phyloP scores from a whole-genome alignment of 1,140 invertebrate genomes.

The Ganaspis sp. region DNA sequence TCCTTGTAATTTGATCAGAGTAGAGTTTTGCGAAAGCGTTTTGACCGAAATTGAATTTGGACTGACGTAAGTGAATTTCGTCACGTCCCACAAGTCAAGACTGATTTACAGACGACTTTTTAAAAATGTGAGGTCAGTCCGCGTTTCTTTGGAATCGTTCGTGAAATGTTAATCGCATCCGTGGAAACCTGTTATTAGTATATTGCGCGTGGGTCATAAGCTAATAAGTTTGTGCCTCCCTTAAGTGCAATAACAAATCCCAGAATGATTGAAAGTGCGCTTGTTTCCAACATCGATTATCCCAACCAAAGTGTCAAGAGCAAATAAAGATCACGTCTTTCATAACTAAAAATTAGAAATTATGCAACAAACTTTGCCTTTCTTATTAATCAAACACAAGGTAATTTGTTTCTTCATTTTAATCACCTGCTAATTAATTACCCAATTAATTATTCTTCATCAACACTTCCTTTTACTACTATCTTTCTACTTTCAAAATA shows the following conservation, averaged over 20 bases:
- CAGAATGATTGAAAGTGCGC: conserved; percentile 18
- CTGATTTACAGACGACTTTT: conserved; percentile 48
- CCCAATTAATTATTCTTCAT: too few relatives aligned
- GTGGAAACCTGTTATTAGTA: conserved; percentile 64
- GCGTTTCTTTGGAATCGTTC: conserved; percentile 46
- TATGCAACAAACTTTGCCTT: too few relatives aligned
- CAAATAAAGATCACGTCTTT: background rate
- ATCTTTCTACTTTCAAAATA: too few relatives aligned
- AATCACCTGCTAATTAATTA: too few relatives aligned
- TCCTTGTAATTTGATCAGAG: background rate
- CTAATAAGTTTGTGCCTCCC: conserved; percentile 53
- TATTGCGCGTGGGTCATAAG: conserved; percentile 53
- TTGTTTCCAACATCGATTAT: background rate
- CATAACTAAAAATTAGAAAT: too few relatives aligned
- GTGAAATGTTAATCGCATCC: conserved; percentile 67
- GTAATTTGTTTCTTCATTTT: too few relatives aligned
- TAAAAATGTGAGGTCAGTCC: conserved; percentile 47
- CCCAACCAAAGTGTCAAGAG: background rate
- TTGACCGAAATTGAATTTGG: conserved; percentile 20
- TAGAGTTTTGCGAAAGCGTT: background rate
- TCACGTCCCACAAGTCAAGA: conserved; percentile 12
- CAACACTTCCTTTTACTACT: too few relatives aligned
- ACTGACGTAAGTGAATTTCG: conserved; percentile 20
- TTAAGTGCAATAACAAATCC: background rate
- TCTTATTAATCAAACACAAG: too few relatives aligned